Evolutionary conservation across 2,888 invertebrate genomes (phyloP).

Genomic region (Eurois occulta): DNA sequence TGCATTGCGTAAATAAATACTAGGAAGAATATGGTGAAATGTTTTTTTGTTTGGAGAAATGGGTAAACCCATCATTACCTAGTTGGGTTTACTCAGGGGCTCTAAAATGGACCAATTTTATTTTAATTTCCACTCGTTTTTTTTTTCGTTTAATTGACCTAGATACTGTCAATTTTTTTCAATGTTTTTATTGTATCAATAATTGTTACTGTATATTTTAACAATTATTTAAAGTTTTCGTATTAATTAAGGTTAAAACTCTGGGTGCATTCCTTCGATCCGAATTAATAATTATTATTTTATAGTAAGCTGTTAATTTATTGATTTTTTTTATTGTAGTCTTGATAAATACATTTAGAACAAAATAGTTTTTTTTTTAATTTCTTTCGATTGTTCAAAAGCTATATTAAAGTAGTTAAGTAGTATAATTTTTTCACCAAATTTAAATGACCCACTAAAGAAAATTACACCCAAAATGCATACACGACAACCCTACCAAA

Average conservation of each 20-base stretch:
- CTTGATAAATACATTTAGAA: too few species aligned
- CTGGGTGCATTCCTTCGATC: not conserved
- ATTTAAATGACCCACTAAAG: too few species aligned
- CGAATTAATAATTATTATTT: not conserved
- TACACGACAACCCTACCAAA: not conserved
- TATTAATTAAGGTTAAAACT: not conserved
- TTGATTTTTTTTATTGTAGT: too few species aligned
- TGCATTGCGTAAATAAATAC: not conserved
- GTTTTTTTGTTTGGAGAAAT: not conserved
- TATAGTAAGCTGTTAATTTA: not conserved
- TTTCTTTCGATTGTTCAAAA: not conserved
- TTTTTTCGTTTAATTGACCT: not conserved
- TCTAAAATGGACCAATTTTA: not conserved
- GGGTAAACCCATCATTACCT: not conserved
- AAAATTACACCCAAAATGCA: not conserved
- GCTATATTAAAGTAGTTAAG: not conserved
- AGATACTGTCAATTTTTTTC: not conserved
- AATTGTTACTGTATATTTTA: not conserved
- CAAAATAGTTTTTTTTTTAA: too few species aligned
- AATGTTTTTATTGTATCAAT: not conserved
- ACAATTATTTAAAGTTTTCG: not conserved
- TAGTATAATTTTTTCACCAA: not conserved
- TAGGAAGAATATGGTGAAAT: not conserved
- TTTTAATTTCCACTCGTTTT: not conserved
- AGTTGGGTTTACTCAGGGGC: too few species aligned